These are phyloP conservation scores for Steinernema carpocapsae DNA, from an alignment of 2,888 invertebrate genomes.

Conservation along the genomic window DNA sequence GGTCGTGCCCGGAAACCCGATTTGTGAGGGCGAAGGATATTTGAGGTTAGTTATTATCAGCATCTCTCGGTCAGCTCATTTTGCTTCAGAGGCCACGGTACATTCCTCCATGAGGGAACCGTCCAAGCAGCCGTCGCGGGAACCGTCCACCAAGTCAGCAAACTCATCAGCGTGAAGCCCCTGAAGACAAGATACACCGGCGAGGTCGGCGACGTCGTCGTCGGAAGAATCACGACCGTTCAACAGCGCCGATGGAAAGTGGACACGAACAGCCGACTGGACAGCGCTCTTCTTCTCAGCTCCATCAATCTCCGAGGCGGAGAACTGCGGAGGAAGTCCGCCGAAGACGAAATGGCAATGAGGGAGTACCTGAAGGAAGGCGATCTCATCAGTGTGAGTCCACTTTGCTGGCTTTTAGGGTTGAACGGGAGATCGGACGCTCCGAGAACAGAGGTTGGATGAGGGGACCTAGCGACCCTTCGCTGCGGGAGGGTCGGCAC, in stretches of 20 bases:
- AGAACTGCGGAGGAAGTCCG: conserved; percentile 79
- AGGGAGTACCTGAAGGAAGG: conserved; percentile 89
- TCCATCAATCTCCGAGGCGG: conserved; percentile 94
- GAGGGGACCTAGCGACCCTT: too few relatives aligned
- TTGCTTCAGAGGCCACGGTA: conserved; percentile 86
- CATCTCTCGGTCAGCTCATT: background rate
- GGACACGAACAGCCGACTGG: conserved; percentile 82
- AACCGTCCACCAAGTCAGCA: conserved; percentile 89
- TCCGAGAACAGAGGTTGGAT: too few relatives aligned
- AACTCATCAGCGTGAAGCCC: conserved; percentile 87
- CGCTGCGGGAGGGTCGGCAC: too few relatives aligned
- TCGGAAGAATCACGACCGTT: conserved; percentile 90
- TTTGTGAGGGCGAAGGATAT: conserved; percentile 48
- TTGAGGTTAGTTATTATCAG: conserved; percentile 46
- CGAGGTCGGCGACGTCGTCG: conserved; percentile 94
- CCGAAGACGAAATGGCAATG: conserved; percentile 98
- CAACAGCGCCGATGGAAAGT: conserved; percentile 74
- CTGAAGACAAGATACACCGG: conserved; percentile 78
- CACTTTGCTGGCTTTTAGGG: too few relatives aligned
- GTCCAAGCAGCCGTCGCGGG: conserved; percentile 93
- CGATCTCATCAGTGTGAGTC: conserved; percentile 84
- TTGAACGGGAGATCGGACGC: too few relatives aligned
- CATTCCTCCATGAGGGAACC: conserved; percentile 76
- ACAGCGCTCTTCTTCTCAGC: conserved; percentile 84
- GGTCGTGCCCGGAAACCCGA: conserved; percentile 50